These are phyloP conservation scores for Dreissena polymorpha DNA, from an alignment of 1,140 invertebrate species.

Conservation along the genomic window DNA sequence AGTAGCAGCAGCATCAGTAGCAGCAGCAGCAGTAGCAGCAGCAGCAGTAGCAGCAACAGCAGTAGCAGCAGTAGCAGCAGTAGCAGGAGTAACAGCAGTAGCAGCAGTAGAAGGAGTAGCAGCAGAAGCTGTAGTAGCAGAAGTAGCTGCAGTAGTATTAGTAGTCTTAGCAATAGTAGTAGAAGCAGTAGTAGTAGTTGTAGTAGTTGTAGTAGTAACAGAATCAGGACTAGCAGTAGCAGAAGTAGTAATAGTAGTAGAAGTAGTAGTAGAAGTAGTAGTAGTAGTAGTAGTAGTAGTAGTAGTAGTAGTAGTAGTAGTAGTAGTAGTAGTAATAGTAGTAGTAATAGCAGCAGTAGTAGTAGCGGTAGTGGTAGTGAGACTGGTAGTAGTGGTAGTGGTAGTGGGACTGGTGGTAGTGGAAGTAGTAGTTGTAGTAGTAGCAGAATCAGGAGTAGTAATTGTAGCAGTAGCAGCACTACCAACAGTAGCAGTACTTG, in stretches of 20 bases:
- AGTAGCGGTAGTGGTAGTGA: neutral
- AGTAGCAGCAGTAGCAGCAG: neutral
- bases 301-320: conserved; percentile 12
- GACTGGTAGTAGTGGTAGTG: neutral
- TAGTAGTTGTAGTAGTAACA: conserved; percentile 9
- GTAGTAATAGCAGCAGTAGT: conserved; percentile 11
- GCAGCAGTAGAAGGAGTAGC: no score
- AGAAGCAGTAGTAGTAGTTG: conserved; percentile 19
- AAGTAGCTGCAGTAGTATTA: neutral
- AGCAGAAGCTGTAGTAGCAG: neutral
- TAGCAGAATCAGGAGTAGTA: neutral
- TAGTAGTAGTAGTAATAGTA: conserved; percentile 19
- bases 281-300: conserved; percentile 1
- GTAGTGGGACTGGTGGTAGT: neutral
- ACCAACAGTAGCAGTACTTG: neutral
- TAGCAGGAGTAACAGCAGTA: neutral
- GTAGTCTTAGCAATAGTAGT: conserved; percentile 10
- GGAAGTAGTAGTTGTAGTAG: neutral
- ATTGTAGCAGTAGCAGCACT: neutral
- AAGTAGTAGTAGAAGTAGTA: neutral
- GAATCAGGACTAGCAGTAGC: neutral
- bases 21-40: conserved; percentile 5
- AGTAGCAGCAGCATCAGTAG: neutral
- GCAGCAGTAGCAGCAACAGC: conserved; percentile 1
- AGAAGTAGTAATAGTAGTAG: conserved; percentile 2